Conservation (phyloP, 23 tunicate species). For the Phallusia fumigata region DNA sequence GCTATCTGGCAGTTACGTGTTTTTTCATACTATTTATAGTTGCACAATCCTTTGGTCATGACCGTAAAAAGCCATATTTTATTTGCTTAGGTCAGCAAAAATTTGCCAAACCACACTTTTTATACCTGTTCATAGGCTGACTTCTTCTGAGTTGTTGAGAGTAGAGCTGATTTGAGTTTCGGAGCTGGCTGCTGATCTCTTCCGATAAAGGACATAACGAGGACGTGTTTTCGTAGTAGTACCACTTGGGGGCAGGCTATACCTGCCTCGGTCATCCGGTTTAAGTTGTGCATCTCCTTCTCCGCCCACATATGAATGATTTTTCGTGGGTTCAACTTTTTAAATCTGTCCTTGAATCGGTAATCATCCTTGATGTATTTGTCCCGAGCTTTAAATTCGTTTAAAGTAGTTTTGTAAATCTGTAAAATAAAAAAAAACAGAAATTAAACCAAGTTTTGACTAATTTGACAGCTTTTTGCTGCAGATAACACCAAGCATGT, state of each 20-base stretch:
- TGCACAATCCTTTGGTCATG: no score
- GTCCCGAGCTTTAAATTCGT: conserved; percentile 75
- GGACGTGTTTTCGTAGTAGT: conserved; percentile 79
- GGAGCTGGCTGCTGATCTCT: conserved; percentile 74
- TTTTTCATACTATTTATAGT: no score
- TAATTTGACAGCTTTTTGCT: no score
- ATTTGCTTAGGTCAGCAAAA: neutral
- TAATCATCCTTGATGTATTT: conserved; percentile 95
- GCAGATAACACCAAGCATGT: no score
- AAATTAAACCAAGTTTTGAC: no score
- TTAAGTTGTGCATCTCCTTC: conserved; percentile 86
- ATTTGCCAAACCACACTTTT: neutral
- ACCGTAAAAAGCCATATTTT: neutral
- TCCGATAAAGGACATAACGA: conserved; percentile 94
- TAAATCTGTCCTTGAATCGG: conserved; percentile 92
- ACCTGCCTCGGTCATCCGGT: conserved; percentile 54
- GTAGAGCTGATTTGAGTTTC: conserved; percentile 67
- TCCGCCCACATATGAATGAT: conserved; percentile 98
- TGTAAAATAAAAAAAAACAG: neutral
- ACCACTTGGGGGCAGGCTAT: conserved; percentile 92
- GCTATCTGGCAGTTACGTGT: no score
- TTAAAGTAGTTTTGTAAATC: conserved; percentile 91
- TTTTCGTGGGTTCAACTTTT: conserved; percentile 86
- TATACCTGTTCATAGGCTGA: conserved; percentile 70
- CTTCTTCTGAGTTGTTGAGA: conserved; percentile 49